A percentile compares a stretch with the other conserved stretches of the same genome.
Evolutionary conservation across 2,888 invertebrate genomes (phyloP).

Genomic region (Apamea monoglypha): DNA sequence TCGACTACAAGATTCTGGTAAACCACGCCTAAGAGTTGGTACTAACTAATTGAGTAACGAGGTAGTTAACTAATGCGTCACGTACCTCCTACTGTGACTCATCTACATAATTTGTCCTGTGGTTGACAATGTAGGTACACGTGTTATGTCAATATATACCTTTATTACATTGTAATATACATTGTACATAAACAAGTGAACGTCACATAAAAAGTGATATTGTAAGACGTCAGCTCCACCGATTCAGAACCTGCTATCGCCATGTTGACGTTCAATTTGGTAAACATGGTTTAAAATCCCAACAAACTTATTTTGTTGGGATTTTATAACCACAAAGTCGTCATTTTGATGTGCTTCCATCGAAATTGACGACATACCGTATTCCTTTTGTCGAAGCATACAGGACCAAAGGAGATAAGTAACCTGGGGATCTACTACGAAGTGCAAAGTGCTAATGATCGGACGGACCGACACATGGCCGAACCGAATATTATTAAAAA

Average conservation of each 20-base stretch:
- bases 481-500: no score
- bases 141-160: not conserved
- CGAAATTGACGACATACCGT: not conserved
- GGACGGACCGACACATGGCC: no score
- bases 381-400: not conserved
- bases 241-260: not conserved
- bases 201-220: not conserved
- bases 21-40: constrained; percentile 38
- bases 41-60: constrained; percentile 60
- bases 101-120: constrained; percentile 48
- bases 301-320: not conserved
- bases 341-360: not conserved
- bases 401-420: no score
- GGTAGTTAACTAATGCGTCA: constrained; percentile 55
- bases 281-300: no score
- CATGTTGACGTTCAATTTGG: not conserved
- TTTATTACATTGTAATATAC: no score
- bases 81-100: constrained; percentile 39
- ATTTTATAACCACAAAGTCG: constrained; percentile 4
- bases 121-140: constrained; percentile 33
- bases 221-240: not conserved
- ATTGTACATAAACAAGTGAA: not conserved
- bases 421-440: no score
- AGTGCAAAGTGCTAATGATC: no score
- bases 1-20: constrained; percentile 15